Base-by-base conservation (phyloP, 2,888 invertebrate species). In the Athalia cordata region DNA sequence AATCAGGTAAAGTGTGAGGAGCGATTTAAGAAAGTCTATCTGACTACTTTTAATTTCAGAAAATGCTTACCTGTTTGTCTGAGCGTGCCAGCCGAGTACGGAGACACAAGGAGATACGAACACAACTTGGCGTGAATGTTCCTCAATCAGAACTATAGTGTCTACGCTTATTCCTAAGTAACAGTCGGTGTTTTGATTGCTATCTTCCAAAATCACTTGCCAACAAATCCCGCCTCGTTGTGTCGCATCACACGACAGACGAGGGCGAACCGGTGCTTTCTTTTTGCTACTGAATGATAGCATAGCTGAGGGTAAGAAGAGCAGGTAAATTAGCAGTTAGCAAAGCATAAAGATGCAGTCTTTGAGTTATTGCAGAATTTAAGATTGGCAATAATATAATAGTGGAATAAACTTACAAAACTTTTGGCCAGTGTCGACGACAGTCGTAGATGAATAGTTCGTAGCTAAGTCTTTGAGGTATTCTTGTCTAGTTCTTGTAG, bases 401-500 rank as follows among this genome's bases (percentile, higher is more conserved):
- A 55, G 4, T 7, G 55, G 29, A 29, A 64, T 59, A 70, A 70
- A 92, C 95, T 93, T 92, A 96, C 96, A 96, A 91, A 97, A 97
- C 91, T 97, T 97, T 86, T 96, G 95, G 76, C 95, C 95, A 15
- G 95, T 94, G 86, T 97, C 98, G 13, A 98, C 93, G 3, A 95
- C 93, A 4, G 95, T 95, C 70, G 95, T 93, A 11, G 96, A 95
- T 4, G 95, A 94, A 90, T 95, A 95, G 91, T 97, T 97, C 81
- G 94, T 93, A 49, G 97, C 95, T 85, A 98, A 93, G 91, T 99
- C 99, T 90, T 98, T 98, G 85, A 99, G 93, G 91, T 98, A 98
- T 91, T 98, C 98, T 89, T 98, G 97, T 82, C 98, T 92, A 62
- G 99, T 99, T 85, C 99, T 93, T 8, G 97, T 97, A 9, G 98